A percentile compares a stretch with the other conserved stretches of the same genome.
Evolutionary conservation across 2,113 vertebrate genomes (phyloP).

Genomic region (Scolopax mira): DNA sequence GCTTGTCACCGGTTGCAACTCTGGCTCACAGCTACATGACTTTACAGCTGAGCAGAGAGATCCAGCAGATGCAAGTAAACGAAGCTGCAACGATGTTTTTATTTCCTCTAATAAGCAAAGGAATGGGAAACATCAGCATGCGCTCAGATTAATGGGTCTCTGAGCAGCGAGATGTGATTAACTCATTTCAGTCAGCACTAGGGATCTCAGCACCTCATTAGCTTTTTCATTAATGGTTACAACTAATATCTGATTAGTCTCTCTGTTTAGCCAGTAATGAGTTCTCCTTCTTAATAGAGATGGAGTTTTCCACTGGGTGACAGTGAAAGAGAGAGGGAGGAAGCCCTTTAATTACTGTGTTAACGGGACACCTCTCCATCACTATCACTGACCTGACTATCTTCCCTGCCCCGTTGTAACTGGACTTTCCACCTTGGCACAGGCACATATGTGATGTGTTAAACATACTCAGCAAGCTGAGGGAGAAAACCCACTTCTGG

Average conservation of each 20-base stretch:
- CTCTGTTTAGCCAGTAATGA: slow-evolving; percentile 11
- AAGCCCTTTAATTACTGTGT: background rate
- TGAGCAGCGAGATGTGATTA: slow-evolving; percentile 42
- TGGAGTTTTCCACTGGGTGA: background rate
- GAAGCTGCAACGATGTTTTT: background rate
- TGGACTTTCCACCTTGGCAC: background rate
- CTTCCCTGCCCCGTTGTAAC: background rate
- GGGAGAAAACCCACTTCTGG: background rate
- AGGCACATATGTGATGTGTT: rapidly evolving
- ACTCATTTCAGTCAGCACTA: background rate
- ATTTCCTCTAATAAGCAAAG: slow-evolving; percentile 2
- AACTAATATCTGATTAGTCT: slow-evolving; percentile 36
- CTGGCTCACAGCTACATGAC: background rate
- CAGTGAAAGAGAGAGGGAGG: background rate
- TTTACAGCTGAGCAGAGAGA: background rate
- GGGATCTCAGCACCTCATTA: slow-evolving; percentile 40
- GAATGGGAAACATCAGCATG: background rate
- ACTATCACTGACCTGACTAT: rapidly evolving
- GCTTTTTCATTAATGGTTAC: slow-evolving; percentile 38
- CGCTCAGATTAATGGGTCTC: background rate
- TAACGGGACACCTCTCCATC: rapidly evolving
- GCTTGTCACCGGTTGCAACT: background rate
- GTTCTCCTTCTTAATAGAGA: background rate
- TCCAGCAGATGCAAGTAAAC: background rate
- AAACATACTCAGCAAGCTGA: background rate